A percentile compares a stretch with the other conserved stretches of the same genome.
Evolutionary conservation across 2,797 vertebrate genomes (phyloP).

Genomic region (Arnoldichthys spilopterus): DNA sequence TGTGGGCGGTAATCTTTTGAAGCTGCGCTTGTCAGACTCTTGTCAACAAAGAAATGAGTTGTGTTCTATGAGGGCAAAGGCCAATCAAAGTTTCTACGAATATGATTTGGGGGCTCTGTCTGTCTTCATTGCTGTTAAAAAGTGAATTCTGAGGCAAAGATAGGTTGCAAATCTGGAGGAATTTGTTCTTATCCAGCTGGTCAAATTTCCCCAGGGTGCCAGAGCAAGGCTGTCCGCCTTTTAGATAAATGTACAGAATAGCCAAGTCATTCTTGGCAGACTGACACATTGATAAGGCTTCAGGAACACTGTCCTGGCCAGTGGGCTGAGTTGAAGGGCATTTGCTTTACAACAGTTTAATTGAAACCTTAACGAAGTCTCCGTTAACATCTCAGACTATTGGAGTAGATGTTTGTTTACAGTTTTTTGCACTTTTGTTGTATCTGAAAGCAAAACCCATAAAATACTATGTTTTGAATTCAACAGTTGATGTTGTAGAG

Average conservation of each 20-base stretch:
- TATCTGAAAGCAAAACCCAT: neutral
- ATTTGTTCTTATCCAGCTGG: conserved; percentile 53
- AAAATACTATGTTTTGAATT: no score
- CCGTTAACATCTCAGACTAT: neutral
- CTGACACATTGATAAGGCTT: conserved; percentile 48
- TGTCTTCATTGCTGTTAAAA: conserved; percentile 28
- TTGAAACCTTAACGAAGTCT: conserved; percentile 40
- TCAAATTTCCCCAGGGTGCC: conserved; percentile 53
- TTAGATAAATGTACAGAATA: conserved; percentile 54
- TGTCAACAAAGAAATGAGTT: conserved; percentile 2
- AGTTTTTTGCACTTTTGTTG: neutral
- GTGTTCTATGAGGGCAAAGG: conserved; percentile 20
- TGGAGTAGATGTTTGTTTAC: neutral
- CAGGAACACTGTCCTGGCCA: conserved; percentile 1
- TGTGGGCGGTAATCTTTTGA: neutral
- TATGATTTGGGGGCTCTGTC: conserved; percentile 38
- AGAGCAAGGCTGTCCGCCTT: conserved; percentile 36
- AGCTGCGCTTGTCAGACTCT: neutral
- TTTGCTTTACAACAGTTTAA: conserved; percentile 44
- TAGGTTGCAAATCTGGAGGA: conserved; percentile 45
- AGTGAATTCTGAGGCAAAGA: conserved; percentile 41
- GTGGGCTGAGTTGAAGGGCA: conserved; percentile 30
- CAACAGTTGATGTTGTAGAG: no score
- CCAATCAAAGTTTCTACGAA: conserved; percentile 38
- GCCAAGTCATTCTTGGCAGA: conserved; percentile 46